These are phyloP conservation scores for Girardia tigrina DNA, from an alignment of 2,888 invertebrate species.

Conservation along the genomic window DNA sequence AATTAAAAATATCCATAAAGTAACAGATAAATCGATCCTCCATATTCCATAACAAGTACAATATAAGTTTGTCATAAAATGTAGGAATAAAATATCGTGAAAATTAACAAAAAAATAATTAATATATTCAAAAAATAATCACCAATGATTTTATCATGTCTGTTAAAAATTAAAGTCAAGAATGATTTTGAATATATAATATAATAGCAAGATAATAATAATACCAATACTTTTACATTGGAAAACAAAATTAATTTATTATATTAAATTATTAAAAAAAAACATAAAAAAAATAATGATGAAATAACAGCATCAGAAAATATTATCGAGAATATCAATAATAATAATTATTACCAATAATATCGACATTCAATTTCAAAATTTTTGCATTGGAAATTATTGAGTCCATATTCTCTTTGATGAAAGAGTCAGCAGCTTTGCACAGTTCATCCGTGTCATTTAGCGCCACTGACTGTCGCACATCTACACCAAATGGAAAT, in stretches of 20 bases:
- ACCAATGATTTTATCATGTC: no score
- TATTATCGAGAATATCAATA: not conserved
- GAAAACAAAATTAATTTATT: not conserved
- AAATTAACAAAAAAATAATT: no score
- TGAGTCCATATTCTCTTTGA: slow-evolving; percentile 1
- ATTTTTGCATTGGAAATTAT: slow-evolving; percentile 1
- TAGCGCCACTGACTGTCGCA: not conserved
- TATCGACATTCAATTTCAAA: not conserved
- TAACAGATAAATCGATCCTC: no score
- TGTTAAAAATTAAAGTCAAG: no score
- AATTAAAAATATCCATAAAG: no score
- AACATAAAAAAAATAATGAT: not conserved
- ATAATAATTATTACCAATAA: not conserved
- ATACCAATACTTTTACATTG: no score
- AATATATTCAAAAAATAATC: no score
- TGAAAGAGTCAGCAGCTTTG: slow-evolving; percentile 3
- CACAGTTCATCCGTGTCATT: not conserved
- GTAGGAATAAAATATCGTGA: no score
- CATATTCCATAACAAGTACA: no score
- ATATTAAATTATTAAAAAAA: not conserved
- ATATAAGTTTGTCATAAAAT: no score
- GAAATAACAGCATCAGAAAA: not conserved
- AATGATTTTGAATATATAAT: no score
- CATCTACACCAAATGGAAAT: not conserved
- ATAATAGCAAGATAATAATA: no score